phyloP scores from a whole-genome alignment of 1,140 invertebrate species.

The Lysiphlebus fabarum region DNA sequence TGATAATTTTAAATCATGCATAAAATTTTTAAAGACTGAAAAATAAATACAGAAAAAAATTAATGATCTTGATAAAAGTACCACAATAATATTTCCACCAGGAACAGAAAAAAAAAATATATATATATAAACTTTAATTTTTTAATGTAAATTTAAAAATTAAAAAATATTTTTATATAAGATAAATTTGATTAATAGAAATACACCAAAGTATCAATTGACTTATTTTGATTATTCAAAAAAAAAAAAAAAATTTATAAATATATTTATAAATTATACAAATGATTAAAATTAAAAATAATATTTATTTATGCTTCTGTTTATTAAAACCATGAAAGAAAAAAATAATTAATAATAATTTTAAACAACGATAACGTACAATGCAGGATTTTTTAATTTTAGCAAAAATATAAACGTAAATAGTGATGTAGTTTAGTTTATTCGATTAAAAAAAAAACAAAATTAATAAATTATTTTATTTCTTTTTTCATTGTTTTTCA shows the following conservation, averaged over 20 bases:
- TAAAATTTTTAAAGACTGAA: slow-evolving; percentile 42
- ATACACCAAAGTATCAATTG: slow-evolving; percentile 36
- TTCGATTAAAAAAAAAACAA: slow-evolving; percentile 3
- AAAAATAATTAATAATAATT: not conserved
- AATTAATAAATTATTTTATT: slow-evolving; percentile 11
- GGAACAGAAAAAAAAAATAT: not conserved
- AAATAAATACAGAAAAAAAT: slow-evolving; percentile 20
- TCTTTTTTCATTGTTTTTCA: slow-evolving; percentile 12
- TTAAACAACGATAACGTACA: not conserved
- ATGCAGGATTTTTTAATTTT: not conserved
- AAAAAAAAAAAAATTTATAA: not conserved
- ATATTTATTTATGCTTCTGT: slow-evolving; percentile 47
- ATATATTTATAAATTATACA: slow-evolving; percentile 19
- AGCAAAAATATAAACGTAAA: slow-evolving; percentile 8
- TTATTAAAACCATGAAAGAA: slow-evolving; percentile 23
- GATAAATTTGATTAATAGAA: slow-evolving; percentile 15
- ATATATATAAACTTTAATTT: too few species aligned
- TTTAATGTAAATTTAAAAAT: too few species aligned
- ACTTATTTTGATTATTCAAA: slow-evolving; percentile 17
- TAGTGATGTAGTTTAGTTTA: slow-evolving; percentile 41
- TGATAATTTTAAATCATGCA: slow-evolving; percentile 16
- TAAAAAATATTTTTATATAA: slow-evolving; percentile 6
- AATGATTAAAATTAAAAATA: slow-evolving; percentile 40
- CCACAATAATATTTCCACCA: too few species aligned
- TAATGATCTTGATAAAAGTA: too few species aligned